Evolutionary conservation across 2,113 vertebrate species (phyloP), one percentile per base, ranked within the genome.

Genomic region (Condylura cristata): DNA sequence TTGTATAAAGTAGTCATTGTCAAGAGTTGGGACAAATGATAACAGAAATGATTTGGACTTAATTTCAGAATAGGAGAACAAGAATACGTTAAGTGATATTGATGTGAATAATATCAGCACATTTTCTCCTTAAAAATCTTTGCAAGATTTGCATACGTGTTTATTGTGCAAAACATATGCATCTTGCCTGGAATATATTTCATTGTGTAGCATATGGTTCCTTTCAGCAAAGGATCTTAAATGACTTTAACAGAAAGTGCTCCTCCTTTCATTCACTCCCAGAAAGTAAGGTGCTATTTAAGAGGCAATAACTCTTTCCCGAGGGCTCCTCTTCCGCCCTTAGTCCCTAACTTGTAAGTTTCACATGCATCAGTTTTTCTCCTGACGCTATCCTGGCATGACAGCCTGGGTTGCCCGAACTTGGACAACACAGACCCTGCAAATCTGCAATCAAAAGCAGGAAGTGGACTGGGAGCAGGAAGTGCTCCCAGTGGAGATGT

Each of bases 151-250:
- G 95, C 96, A 97, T 96, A 90, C 72, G 10, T 97, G 93, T 97
- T 97, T 96, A 95, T 97, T 96, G 95, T 94, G 84, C 90, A 96
- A 96, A 96, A 78, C 90, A 93, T 90, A 92, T 94, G 97, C 92
- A 90, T 96, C 95, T 96, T 95, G 96, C 87, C 96, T 82, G 88
- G 93, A 95, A 96, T 97, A 83, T 93, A 97, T 93, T 95, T 97
- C 92, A 96, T 97, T 97, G 96, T 97, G 95, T 93, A 87, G 90
- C 97, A 97, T 97, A 97, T 97, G 97, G 97, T 91, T 94, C 93
- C 89, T 96, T 96, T 97, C 97, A 97, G 95, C 96, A 95, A 74
- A 96, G 85, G 97, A 94, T 97, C 93, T 92, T 46, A 96, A 97
- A 97, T 8, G 92, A 96, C 80, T 97, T 96, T 88, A 81, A 58